Evolutionary conservation across 2,797 vertebrate species (phyloP).

Genomic region (Amphiprion clarkii): DNA sequence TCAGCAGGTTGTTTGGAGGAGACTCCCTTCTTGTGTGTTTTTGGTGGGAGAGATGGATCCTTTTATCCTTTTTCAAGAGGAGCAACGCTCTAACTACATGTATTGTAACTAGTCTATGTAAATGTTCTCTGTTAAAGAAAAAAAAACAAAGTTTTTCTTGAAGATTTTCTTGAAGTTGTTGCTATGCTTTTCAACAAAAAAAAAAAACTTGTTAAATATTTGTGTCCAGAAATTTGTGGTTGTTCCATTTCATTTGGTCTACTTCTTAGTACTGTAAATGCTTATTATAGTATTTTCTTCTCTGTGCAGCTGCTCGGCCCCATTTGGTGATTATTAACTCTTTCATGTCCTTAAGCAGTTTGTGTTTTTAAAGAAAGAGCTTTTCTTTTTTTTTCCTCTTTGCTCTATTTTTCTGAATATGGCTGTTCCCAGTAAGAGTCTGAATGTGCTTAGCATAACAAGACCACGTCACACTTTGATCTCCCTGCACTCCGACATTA

Average conservation of each 20-base stretch:
- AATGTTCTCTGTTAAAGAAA: conserved; percentile 59
- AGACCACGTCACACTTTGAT: conserved; percentile 65
- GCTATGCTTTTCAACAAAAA: conserved; percentile 48
- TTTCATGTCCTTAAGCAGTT: conserved; percentile 43
- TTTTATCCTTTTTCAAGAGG: conserved; percentile 31
- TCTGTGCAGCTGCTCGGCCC: conserved; percentile 53
- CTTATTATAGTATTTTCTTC: conserved; percentile 54
- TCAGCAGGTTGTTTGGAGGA: conserved; percentile 11
- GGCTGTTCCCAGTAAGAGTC: conserved; percentile 16
- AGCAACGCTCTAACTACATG: conserved; percentile 60
- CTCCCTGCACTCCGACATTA: conserved; percentile 39
- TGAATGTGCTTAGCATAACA: conserved; percentile 55
- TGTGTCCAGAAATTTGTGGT: conserved; percentile 59
- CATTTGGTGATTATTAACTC: conserved; percentile 54
- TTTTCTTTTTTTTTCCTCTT: conserved; percentile 29
- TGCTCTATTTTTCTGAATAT: conserved; percentile 50
- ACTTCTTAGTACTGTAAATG: conserved; percentile 65
- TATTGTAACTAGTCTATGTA: conserved; percentile 66
- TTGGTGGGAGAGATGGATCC: conserved; percentile 20
- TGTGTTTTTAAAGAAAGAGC: conserved; percentile 23
- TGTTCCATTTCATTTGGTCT: conserved; percentile 59
- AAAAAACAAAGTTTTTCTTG: conserved; percentile 36
- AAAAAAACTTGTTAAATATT: conserved; percentile 37
- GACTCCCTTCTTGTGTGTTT: background rate
- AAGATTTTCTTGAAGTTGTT: conserved; percentile 53